A percentile compares a stretch with the other conserved stretches of the same genome.
These are phyloP conservation scores for Phoxinus dragarum DNA, from an alignment of 2,797 vertebrate species.

Conservation along the genomic window DNA sequence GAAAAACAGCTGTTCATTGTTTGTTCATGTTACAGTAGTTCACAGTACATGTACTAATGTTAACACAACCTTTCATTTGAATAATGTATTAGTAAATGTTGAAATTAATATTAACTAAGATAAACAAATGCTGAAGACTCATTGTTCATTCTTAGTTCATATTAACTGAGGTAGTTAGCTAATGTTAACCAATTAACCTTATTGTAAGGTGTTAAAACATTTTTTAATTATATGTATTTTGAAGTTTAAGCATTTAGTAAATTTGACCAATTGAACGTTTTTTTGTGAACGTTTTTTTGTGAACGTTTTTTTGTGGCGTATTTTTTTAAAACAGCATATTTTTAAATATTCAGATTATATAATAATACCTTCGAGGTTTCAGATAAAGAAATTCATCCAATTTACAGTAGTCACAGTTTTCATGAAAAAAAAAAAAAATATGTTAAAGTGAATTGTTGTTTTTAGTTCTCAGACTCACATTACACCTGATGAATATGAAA, in stretches of 20 bases:
- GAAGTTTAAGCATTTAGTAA: not conserved
- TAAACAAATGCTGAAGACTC: too few species aligned
- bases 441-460: not conserved
- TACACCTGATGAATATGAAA: conserved; percentile 25
- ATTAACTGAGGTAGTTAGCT: too few species aligned
- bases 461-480: conserved; percentile 8
- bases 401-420: not conserved
- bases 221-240: not conserved
- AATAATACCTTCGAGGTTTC: not conserved
- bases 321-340: not conserved
- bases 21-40: too few species aligned
- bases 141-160: too few species aligned
- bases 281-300: not conserved
- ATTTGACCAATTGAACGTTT: not conserved
- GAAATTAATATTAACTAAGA: too few species aligned
- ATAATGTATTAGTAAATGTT: too few species aligned
- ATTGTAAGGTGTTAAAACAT: too few species aligned
- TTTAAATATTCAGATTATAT: not conserved
- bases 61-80: too few species aligned
- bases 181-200: too few species aligned
- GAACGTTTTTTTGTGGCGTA: not conserved
- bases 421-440: not conserved
- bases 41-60: too few species aligned
- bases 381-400: not conserved
- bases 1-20: too few species aligned